Base-by-base conservation (phyloP, 2,888 invertebrate genomes). In the Caradrina kadenii region DNA sequence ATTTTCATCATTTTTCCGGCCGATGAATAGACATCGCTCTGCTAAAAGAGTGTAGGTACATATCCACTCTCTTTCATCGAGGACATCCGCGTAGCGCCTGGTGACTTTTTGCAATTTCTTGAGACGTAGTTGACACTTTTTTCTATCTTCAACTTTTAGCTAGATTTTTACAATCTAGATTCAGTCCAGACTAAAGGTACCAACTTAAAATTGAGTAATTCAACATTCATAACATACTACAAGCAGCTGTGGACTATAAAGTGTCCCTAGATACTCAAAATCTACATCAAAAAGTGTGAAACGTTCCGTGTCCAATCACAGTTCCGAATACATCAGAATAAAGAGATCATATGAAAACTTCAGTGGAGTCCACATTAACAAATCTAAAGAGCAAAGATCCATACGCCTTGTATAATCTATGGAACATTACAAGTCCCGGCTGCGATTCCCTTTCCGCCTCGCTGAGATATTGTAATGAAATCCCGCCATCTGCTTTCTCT, bases 401-500 rank as follows among this genome's bases (percentile, higher is more conserved):
- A 91, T 90, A 90, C 82, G 88, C 90, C 90, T 90, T 91, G 90
- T 90, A 91, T 92, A 92, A 93, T 92, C 90, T 90, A 88, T 84
- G 77, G 88, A 89, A 90, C 89, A 89, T 92, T 91, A 92, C 89
- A 90, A 91, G 88, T 88, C 86, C 87, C 90, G 89, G 86, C 88
- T 91, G 91, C 91, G 92, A 91, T 92, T 91, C 90, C 87, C 89
- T 90, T 92, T 93, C 90, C 91, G 91, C 91, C 73, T 89, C 88
- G 88, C 87, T 93, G 93, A 93, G 90, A 92, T 93, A 94, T 93
- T 94, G 93, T 94, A 94, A 94, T 93, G 93, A 93, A 94, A 93
- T 93, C 92, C 90, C 88, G 89, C 93, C 94, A 93, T 94, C 94
- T 94, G 94, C 93, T 93, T 93, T 93, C 92, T 92, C 91, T 93